Evolutionary conservation across 37 sponge, comb jelly and placozoan genomes (phyloP), one percentile per base, ranked within the genome.

Genomic region (Ephydatia muelleri): DNA sequence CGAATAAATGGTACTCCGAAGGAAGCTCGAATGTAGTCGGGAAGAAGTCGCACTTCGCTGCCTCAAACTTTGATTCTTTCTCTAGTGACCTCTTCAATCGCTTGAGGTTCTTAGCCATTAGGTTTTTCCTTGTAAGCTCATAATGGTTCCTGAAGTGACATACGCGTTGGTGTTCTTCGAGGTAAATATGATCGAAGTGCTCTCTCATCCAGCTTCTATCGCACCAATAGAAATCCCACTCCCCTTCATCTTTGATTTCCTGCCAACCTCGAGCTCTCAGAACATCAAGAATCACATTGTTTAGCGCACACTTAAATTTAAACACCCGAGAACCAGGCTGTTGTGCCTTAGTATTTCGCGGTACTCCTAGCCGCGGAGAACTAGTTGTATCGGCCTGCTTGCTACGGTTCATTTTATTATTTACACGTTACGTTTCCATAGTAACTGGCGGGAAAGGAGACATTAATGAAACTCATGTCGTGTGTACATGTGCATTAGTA

Each of bases 181-280:
- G 82, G 84, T 97, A 99, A 38, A 78, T 79, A 66, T 97, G 96
- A 70, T 99, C 99, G 83, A 95, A 97, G 69, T 91, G 92, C 67
- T 99, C 99, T 30, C 96, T 85, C 91, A 99, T 93, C 99, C 99
- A 99, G 6, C 80, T 85, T 4, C 95, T 96, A 76, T 99, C 99
- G 38, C 96, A 95, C 99, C 99, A 99, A 86, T 92, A 97, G 73
- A 99, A 97, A 47, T 99, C 99, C 99, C 99, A 99, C 71, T 94
- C 97, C n/a, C 89, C 90, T 16, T 89, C 94, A 33, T 92, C 95
- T 80, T 97, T 94, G 5, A 89, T 89, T 65, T 98, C 99, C 38
- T 92, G 91, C 99, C 99, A 98, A n/a, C 95, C 95, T 75, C 90
- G 79, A 8, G 92, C 71, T 21, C 93, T 79, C 78, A 98, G 80